Conservation (phyloP, 2,113 vertebrate species). For the Noturus placidus region DNA sequence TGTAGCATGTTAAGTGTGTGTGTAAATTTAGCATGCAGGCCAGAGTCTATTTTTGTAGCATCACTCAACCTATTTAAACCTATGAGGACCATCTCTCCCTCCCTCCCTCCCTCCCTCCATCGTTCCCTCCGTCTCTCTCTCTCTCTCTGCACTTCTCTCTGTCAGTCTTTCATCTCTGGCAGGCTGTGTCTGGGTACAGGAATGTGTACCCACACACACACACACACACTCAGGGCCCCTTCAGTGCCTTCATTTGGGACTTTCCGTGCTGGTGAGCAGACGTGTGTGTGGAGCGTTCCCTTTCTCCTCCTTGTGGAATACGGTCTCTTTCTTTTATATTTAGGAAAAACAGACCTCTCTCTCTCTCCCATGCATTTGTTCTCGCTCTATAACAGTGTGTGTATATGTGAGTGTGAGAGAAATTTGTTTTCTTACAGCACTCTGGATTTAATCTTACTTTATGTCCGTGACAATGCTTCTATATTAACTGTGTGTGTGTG, state of each 20-base stretch:
- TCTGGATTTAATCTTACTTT: background rate
- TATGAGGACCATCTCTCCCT: background rate
- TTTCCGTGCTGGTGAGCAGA: constrained; percentile 38
- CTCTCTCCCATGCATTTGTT: background rate
- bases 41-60: constrained; percentile 53
- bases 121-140: background rate
- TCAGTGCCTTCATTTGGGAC: constrained; percentile 47
- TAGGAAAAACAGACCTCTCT: background rate
- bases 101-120: background rate
- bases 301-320: constrained; percentile 22
- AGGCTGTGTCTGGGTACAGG: constrained; percentile 35
- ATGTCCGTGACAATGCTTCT: background rate
- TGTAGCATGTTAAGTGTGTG: constrained; percentile 17
- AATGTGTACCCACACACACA: constrained; percentile 40
- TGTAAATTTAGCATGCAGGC: constrained; percentile 41
- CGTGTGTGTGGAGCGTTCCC: constrained; percentile 19
- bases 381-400: background rate
- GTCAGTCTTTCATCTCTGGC: constrained; percentile 42
- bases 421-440: background rate
- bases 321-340: constrained; percentile 10
- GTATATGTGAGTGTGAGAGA: background rate
- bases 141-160: background rate
- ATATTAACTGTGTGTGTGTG: background rate
- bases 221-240: constrained; percentile 8
- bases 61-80: constrained; percentile 60